Conservation (phyloP, 2,797 vertebrate species). For the Protosalanx chinensis region DNA sequence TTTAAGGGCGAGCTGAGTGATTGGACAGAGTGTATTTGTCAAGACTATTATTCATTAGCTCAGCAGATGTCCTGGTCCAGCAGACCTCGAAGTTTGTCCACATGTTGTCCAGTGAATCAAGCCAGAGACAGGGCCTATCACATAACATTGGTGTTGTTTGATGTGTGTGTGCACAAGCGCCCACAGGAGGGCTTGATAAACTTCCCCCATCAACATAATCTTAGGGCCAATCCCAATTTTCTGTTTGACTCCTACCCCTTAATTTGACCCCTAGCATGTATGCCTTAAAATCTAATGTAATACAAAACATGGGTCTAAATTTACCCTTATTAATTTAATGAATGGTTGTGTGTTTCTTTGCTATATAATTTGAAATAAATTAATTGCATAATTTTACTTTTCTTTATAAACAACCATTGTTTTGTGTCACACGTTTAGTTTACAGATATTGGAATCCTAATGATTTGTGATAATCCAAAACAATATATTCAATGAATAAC, state of each 20-base stretch:
- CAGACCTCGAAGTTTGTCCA: slow-evolving; percentile 55
- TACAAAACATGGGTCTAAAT: too few relatives aligned
- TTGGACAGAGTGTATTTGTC: slow-evolving; percentile 75
- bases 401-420: too few relatives aligned
- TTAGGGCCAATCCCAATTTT: neutral
- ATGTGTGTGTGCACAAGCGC: slow-evolving; percentile 22
- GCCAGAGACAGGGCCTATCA: slow-evolving; percentile 1
- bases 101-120: slow-evolving; percentile 8
- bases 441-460: too few relatives aligned
- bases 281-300: too few relatives aligned
- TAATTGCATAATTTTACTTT: too few relatives aligned
- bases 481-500: too few relatives aligned
- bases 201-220: neutral
- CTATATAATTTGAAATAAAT: too few relatives aligned
- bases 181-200: neutral
- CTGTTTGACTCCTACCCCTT: neutral
- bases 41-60: slow-evolving; percentile 78
- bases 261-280: too few relatives aligned
- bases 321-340: too few relatives aligned
- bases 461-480: too few relatives aligned
- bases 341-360: too few relatives aligned
- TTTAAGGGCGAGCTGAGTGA: slow-evolving; percentile 60
- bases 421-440: too few relatives aligned
- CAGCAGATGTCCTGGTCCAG: slow-evolving; percentile 74
- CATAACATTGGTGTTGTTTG: slow-evolving; percentile 16